Conservation (phyloP, 1,140 invertebrate genomes). For the Lasioglossum albipes region DNA sequence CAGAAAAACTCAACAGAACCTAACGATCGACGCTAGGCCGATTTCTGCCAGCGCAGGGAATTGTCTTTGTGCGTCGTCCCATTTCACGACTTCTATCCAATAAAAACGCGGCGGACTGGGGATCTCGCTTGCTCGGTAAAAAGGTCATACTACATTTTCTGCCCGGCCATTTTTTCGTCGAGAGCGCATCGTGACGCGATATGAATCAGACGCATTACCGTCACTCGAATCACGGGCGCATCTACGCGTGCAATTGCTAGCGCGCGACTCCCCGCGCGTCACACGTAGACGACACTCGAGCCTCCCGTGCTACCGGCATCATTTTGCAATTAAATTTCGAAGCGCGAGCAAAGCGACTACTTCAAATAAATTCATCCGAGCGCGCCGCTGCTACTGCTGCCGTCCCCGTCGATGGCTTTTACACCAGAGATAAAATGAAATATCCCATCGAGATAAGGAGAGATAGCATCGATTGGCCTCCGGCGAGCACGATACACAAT, state of each 20-base stretch:
- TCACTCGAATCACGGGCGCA: constrained; percentile 49
- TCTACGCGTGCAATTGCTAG: neutral
- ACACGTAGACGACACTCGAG: too few species aligned
- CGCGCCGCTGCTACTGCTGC: too few species aligned
- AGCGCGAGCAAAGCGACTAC: neutral
- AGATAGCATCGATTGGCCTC: neutral
- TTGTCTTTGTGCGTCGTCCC: constrained; percentile 20
- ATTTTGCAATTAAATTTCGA: neutral
- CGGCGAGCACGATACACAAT: neutral
- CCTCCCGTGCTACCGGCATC: neutral
- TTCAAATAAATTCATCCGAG: neutral
- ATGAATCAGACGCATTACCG: constrained; percentile 47
- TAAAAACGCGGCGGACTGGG: constrained; percentile 4
- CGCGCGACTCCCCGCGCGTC: too few species aligned
- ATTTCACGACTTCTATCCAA: constrained; percentile 14
- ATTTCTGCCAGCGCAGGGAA: neutral
- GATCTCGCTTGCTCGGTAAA: constrained; percentile 37
- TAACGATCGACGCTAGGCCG: too few species aligned
- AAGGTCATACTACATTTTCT: constrained; percentile 44
- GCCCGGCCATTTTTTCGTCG: constrained; percentile 17
- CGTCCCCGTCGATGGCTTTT: too few species aligned
- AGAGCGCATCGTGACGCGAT: constrained; percentile 16
- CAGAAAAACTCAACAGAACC: too few species aligned
- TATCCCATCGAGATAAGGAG: neutral
- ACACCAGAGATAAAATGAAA: too few species aligned